Evolutionary conservation across 2,888 invertebrate species (phyloP).

Genomic region (Liodrosophila aerea): DNA sequence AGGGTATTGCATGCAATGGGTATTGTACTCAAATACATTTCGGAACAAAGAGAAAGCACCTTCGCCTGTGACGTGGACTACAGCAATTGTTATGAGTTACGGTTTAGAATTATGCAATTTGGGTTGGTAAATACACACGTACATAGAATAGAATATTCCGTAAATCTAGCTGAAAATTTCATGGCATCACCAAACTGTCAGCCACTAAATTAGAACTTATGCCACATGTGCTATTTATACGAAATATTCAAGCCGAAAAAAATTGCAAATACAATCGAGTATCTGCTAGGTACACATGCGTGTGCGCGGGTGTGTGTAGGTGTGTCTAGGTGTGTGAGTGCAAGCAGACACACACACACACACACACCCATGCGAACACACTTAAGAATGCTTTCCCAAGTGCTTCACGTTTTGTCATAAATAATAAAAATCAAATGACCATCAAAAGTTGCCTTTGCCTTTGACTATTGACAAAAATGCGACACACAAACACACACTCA

Average conservation of each 20-base stretch:
- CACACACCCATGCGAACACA: conserved; percentile 4
- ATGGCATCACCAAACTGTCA: conserved; percentile 55
- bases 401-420: conserved; percentile 48
- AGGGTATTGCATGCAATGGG: too few species aligned
- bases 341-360: conserved; percentile 18
- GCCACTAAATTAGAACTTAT: conserved; percentile 61
- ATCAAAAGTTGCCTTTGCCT: conserved; percentile 58
- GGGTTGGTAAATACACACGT: conserved; percentile 23
- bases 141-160: conserved; percentile 22
- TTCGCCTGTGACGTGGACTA: neutral
- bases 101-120: conserved; percentile 24
- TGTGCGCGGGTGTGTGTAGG: conserved; percentile 2
- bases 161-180: conserved; percentile 57
- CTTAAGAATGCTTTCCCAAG: conserved; percentile 37
- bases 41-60: too few species aligned
- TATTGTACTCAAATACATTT: too few species aligned
- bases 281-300: conserved; percentile 24
- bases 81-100: conserved; percentile 13
- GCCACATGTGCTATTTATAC: conserved; percentile 46
- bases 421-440: conserved; percentile 71
- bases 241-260: conserved; percentile 37
- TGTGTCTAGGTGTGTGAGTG: conserved; percentile 12
- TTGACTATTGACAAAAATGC: conserved; percentile 62
- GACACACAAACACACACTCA: conserved; percentile 15
- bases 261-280: conserved; percentile 41